A percentile compares a stretch with the other conserved stretches of the same genome.
Evolutionary conservation across 1,140 invertebrate genomes (phyloP).

Genomic region (Euwallacea fornicatus): DNA sequence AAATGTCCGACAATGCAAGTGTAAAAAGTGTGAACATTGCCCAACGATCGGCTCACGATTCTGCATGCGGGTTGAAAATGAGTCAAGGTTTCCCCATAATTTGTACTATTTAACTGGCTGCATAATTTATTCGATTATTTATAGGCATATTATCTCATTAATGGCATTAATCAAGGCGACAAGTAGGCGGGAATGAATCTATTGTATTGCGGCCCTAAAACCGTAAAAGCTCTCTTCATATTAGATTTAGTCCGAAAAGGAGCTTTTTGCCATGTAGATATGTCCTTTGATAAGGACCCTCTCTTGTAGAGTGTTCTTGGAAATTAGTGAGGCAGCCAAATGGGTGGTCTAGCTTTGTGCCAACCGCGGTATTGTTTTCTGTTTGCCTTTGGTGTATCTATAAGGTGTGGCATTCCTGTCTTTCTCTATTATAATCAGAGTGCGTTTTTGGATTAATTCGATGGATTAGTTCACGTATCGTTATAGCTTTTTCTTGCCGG

Average conservation of each 20-base stretch:
- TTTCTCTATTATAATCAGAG: too few relatives aligned
- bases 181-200: not conserved
- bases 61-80: constrained; percentile 7
- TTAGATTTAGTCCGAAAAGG: too few relatives aligned
- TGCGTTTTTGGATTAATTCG: too few relatives aligned
- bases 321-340: not conserved
- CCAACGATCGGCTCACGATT: constrained; percentile 10
- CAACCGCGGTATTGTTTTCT: not conserved
- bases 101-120: too few relatives aligned
- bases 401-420: too few relatives aligned
- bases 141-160: constrained; percentile 2
- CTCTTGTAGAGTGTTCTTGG: not conserved
- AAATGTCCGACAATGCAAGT: not conserved
- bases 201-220: too few relatives aligned
- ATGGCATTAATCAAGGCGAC: not conserved
- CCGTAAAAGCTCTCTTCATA: too few relatives aligned
- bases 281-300: too few relatives aligned
- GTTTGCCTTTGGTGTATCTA: too few relatives aligned
- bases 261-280: too few relatives aligned
- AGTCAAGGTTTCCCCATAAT: constrained; percentile 12
- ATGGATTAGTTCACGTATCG: too few relatives aligned
- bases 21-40: constrained; percentile 15
- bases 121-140: not conserved
- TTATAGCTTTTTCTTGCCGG: too few relatives aligned
- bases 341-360: constrained; percentile 1